Base-by-base conservation (phyloP, 2,113 vertebrate species). In the Tiliqua scincoides region DNA sequence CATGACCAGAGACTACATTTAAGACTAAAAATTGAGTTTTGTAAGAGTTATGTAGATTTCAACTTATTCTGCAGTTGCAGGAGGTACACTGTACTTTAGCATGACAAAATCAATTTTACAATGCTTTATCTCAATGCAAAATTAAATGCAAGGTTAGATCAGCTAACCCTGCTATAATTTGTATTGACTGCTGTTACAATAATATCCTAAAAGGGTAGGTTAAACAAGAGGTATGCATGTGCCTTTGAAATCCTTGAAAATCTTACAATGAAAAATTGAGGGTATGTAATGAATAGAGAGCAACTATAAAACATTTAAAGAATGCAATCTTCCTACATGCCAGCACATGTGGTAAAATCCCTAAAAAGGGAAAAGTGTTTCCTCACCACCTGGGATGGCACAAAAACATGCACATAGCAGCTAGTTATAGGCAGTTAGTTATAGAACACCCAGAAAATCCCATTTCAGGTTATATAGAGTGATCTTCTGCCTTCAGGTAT, bases 71-170 rank as follows among this genome's bases (percentile, higher is more conserved):
- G 27, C 32, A 27, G 86, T 6, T 90, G 70, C 43, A 89, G 52
- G 86, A 65, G 40, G 67, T 78, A 57, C 35, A 84, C 62, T 37
- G 32, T 30, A 83, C 68, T 83, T 93, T 77, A 6, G 85, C 88
- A 83, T 52, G 18, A 17, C 65, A 27, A 93, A 91, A 94, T 80
- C 88, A 94, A 91, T 92, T 87, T 79, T 12, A 54, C n/a, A 67
- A 82, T 90, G 92, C 90, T 92, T 86, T 75, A 77, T 75, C 89
- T 70, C 37, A 90, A 82, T 79, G 86, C 88, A 90, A 93, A 90
- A 93, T 85, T 48, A 0, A 87, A 90, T 87, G 75, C 84, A 89
- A 93, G 77, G 68, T 92, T 89, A 11, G n/a, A 89, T 62, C 74
- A 71, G 48, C 82, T 87, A 84, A 79, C 78, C 27, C 74, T 84